These are phyloP conservation scores for Clarias fuscus DNA, from an alignment of 2,797 vertebrate species.

Conservation along the genomic window DNA sequence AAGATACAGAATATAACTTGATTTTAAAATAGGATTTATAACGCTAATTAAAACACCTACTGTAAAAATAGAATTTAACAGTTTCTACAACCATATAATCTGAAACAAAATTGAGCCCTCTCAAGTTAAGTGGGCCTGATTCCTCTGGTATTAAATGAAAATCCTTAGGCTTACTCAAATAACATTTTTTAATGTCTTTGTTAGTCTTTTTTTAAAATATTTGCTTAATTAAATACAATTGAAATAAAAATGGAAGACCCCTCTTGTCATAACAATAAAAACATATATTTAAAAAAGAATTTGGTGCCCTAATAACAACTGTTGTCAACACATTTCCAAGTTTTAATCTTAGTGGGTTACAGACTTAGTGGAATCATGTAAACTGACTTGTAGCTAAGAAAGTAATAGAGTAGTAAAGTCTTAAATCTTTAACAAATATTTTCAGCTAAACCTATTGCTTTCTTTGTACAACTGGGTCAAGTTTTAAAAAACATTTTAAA, in stretches of 20 bases:
- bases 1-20: too few species aligned
- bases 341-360: not conserved
- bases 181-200: not conserved
- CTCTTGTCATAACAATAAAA: not conserved
- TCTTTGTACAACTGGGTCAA: not conserved
- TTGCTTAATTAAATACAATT: not conserved
- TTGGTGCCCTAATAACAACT: not conserved
- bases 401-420: not conserved
- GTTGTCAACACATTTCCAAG: not conserved
- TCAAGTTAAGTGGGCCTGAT: too few species aligned
- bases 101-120: too few species aligned
- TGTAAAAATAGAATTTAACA: too few species aligned
- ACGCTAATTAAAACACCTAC: too few species aligned
- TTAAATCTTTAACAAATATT: not conserved
- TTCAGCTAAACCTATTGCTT: not conserved
- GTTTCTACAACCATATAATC: too few species aligned
- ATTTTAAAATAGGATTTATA: too few species aligned
- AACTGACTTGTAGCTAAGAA: not conserved
- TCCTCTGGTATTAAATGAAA: not conserved
- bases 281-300: not conserved
- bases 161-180: not conserved
- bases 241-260: not conserved
- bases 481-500: slow-evolving; percentile 13
- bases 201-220: not conserved
- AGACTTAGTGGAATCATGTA: not conserved